These are phyloP conservation scores for Diuraphis noxia DNA, from an alignment of 1,140 invertebrate species.

Conservation along the genomic window DNA sequence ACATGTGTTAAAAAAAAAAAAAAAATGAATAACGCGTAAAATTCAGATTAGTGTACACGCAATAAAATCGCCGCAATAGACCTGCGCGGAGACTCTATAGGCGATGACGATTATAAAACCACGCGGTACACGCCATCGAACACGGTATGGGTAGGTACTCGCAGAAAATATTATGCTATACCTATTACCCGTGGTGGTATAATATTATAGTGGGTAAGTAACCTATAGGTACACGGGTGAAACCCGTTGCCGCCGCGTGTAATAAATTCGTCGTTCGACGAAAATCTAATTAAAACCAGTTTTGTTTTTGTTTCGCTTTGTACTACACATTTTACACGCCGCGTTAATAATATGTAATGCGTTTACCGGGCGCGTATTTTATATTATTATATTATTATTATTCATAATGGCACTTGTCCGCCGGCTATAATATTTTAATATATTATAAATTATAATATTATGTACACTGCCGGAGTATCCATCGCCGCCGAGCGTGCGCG, in stretches of 20 bases:
- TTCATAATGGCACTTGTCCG: slow-evolving; percentile 3
- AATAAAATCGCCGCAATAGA: background rate
- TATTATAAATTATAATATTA: slow-evolving; percentile 7
- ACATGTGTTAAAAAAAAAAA: background rate
- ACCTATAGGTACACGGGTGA: background rate
- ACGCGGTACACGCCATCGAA: background rate
- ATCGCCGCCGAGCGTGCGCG: background rate
- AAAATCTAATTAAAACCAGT: slow-evolving; percentile 23
- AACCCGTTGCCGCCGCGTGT: background rate
- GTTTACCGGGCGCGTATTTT: background rate
- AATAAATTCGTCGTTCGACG: slow-evolving; percentile 9
- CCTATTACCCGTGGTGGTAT: background rate
- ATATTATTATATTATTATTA: background rate
- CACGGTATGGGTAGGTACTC: background rate
- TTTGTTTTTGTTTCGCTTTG: slow-evolving; percentile 6
- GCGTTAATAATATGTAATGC: background rate
- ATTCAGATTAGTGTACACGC: background rate
- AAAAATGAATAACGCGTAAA: background rate
- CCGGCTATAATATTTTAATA: background rate
- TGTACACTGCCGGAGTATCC: background rate
- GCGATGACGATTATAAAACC: background rate
- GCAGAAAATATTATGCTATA: background rate
- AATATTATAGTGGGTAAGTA: too few relatives aligned
- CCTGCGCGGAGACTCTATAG: background rate
- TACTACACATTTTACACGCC: background rate